Conservation (phyloP, 2,797 vertebrate species). For the Girardinus metallicus region DNA sequence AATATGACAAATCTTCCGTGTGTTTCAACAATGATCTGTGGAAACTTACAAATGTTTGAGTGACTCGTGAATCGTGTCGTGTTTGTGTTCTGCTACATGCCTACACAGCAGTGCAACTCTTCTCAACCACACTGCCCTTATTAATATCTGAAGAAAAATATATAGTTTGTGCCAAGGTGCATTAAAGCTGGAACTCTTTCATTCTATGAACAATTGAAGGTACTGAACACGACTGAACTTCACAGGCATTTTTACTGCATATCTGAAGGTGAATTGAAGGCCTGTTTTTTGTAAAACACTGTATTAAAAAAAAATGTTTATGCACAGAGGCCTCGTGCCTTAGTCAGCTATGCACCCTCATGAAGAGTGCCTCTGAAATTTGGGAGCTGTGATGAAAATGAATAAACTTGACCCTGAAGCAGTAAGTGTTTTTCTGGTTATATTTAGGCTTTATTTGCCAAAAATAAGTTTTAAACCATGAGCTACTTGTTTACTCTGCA, state of each 20-base stretch:
- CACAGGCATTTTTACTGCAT: conserved; percentile 68
- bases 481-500: conserved; percentile 5
- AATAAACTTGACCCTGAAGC: conserved; percentile 69
- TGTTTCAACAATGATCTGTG: conserved; percentile 43
- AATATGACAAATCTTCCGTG: conserved; percentile 55
- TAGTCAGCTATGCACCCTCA: conserved; percentile 76
- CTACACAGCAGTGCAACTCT: conserved; percentile 64
- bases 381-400: conserved; percentile 60
- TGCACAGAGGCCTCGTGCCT: conserved; percentile 76
- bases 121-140: conserved; percentile 76
- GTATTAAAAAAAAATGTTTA: conserved; percentile 64
- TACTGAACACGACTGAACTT: conserved; percentile 52
- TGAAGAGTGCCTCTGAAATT: conserved; percentile 75
- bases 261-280: conserved; percentile 53
- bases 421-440: conserved; percentile 13
- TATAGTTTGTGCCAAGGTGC: conserved; percentile 76
- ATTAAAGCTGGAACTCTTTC: conserved; percentile 68
- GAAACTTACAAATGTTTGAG: conserved; percentile 53
- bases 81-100: conserved; percentile 65
- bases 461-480: conserved; percentile 7
- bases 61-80: conserved; percentile 64
- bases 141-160: conserved; percentile 31
- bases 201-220: conserved; percentile 51
- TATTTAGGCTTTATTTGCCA: neutral
- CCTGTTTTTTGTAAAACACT: conserved; percentile 68